Base-by-base conservation (phyloP, 2,888 invertebrate species). In the Amblyteles armatorius region DNA sequence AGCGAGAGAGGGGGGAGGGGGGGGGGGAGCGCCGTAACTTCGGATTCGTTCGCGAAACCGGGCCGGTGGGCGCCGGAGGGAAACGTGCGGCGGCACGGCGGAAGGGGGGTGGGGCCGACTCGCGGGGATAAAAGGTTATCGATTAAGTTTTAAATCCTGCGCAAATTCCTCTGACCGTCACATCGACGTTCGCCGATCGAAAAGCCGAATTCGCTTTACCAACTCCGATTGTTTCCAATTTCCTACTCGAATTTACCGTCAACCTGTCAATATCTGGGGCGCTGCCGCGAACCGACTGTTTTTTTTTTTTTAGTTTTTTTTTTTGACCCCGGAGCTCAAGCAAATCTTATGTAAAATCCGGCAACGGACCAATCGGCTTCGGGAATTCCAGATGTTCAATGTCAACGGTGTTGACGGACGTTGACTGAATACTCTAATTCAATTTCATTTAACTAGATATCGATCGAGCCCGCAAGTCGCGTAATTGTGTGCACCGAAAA, bases 81-180 rank as follows among this genome's bases (percentile, higher is more conserved):
- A 52, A 76, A 76, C 68, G 76, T 52, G 74, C 68, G 55, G 68
- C 57, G 78, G 65, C n/a, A 55, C 19, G 48, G 29, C 5, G 69
- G 71, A 36, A 72, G 72, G 79, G 71, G 79, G 65, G 22, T 69
- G 48, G 81, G 50, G 80, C 60, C 52, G 40, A 40, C 40, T n/a
- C 40, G 73, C 44, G 67, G 79, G 79, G 79, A 85, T 82, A 82
- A 85, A 85, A 85, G 79, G 85, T 79, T 85, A 85, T 85, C 85
- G 85, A 85, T 85, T 85, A 82, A 82, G 85, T 85, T 85, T 82
- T 73, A 82, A 85, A 85, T 85, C 79, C 85, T 85, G 85, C 85
- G 82, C 82, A 79, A 85, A 82, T 86, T 83, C 52, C 84, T 86
- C 77, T 77, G 71, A 33, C 69, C 85, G 69, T 74, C 71, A 74